Evolutionary conservation across 1,140 invertebrate genomes (phyloP), one percentile per base, ranked within the genome.

Genomic region (Drosophila pseudoananassae): DNA sequence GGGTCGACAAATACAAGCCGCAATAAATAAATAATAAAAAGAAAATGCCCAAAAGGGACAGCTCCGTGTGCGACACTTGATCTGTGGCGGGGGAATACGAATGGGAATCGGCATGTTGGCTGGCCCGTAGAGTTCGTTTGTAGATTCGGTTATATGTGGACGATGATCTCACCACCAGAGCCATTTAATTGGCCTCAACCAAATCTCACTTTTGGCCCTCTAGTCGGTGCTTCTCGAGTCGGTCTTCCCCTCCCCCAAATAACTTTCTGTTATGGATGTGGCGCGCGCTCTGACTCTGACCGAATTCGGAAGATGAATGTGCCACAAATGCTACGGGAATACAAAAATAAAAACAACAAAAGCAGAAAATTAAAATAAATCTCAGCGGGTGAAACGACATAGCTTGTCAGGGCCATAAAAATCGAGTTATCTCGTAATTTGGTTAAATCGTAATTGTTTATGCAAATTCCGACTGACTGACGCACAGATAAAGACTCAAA

Each of bases 21-120:
- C 64, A 82, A 82, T 88, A 83, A 88, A 87, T 87, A 87, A 88
- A 87, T 88, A 87, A 71, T 89, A 89, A 72, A 87, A 87, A 87
- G 78, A 87, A 87, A 87, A 88, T 88, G 83, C 83, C 74, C 79
- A 76, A 82, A 87, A 80, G 74, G 66, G 63, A 36, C 31, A 50
- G 55, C 25, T 6, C 33, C 33, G 29, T 53, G 23, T 45, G 55
- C 47, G 78, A 76, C 76, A 88, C 83, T 78, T 79, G 78, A 88
- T 61, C 81, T 77, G 76, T 46, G 54, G 33, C 29, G 27, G 15
- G 54, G 64, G 54, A 57, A 60, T 58, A 70, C 15, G 43, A 46
- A n/a, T 59, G 36, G 70, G 64, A 66, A 68, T 74, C 53, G 55
- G 43, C 9, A 46, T 56, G 31, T 66, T 20, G 20, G 6, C 6